Percentiles rank a stretch among this genome's conserved stretches.
Evolutionary conservation across 2,888 invertebrate genomes (phyloP).

Genomic region (Oscheius sp.): DNA sequence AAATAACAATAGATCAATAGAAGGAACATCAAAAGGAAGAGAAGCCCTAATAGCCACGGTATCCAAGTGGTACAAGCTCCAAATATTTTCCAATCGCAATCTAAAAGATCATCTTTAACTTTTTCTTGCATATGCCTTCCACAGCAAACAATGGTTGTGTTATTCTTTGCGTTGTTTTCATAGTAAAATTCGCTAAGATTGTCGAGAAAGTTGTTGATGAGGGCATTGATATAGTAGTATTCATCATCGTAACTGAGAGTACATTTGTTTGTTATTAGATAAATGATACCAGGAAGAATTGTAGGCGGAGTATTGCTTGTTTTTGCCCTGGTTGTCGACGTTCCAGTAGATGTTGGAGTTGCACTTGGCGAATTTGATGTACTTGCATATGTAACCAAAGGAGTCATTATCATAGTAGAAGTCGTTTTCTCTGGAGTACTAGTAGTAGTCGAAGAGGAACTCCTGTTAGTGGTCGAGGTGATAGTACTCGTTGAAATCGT

Average conservation of each 20-base stretch:
- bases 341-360: slow-evolving; percentile 3
- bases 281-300: too few relatives aligned
- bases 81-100: slow-evolving; percentile 18
- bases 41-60: background rate
- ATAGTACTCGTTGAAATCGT: background rate
- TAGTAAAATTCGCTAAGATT: background rate
- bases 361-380: slow-evolving; percentile 12
- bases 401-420: too few relatives aligned
- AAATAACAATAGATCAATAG: background rate
- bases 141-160: background rate
- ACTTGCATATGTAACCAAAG: too few relatives aligned
- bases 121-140: background rate
- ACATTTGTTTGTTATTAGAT: too few relatives aligned
- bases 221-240: too few relatives aligned
- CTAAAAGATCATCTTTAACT: too few relatives aligned
- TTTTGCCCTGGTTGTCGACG: background rate
- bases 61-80: slow-evolving; percentile 10
- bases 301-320: too few relatives aligned
- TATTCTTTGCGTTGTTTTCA: background rate
- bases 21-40: background rate
- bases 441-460: background rate
- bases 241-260: too few relatives aligned
- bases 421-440: background rate
- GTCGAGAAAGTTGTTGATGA: background rate
- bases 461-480: slow-evolving; percentile 6